Evolutionary conservation across 2,888 invertebrate genomes (phyloP).

Genomic region (Pimpla rufipes): DNA sequence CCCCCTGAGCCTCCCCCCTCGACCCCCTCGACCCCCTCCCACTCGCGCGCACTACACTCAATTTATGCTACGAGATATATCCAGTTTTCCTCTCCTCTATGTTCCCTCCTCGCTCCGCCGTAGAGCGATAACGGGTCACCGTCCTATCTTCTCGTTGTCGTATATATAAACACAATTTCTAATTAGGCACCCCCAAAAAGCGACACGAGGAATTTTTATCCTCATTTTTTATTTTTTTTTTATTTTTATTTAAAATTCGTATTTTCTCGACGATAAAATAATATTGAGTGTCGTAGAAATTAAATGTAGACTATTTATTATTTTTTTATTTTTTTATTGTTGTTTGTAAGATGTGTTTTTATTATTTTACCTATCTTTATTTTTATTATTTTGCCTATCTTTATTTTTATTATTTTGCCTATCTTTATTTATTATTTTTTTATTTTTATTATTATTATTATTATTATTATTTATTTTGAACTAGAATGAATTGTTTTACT

Average conservation of each 20-base stretch:
- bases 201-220: no score
- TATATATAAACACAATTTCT: neutral
- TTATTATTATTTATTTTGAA: neutral
- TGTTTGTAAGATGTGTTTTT: neutral
- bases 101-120: slow-evolving; percentile 6
- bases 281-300: neutral
- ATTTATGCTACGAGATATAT: slow-evolving; percentile 40
- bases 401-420: no score
- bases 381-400: no score
- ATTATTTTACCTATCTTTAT: neutral
- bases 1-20: slow-evolving; percentile 32
- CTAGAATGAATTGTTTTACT: neutral
- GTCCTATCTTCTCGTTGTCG: slow-evolving; percentile 22
- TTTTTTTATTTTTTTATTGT: neutral
- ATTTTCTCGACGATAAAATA: neutral
- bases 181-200: no score
- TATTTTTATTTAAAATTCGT: neutral
- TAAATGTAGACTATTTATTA: neutral
- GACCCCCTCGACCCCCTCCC: neutral
- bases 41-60: slow-evolving; percentile 31
- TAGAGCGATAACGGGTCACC: slow-evolving; percentile 40
- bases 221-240: no score
- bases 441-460: neutral
- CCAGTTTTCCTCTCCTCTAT: slow-evolving; percentile 36
- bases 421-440: neutral